phyloP scores from a whole-genome alignment of 2,888 invertebrate genomes.

The Allolobophora icterica region DNA sequence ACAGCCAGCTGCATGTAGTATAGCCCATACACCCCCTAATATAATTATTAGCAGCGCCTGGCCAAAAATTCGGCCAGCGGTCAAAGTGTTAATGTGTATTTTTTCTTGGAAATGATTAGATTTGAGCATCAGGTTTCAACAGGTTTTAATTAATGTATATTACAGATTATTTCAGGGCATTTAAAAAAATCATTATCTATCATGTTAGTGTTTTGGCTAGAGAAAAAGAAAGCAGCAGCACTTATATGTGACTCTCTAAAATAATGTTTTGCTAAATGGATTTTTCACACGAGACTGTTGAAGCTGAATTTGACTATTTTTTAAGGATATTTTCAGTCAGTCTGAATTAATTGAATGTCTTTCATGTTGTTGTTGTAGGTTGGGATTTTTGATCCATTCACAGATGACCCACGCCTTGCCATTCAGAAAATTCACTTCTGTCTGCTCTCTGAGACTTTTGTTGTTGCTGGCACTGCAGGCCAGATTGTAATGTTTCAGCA shows the following conservation, averaged over 20 bases:
- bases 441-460: conserved; percentile 83
- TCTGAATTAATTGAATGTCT: not conserved
- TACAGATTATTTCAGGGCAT: not conserved
- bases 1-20: too few relatives aligned
- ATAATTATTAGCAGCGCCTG: too few relatives aligned
- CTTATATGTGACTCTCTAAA: not conserved
- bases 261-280: not conserved
- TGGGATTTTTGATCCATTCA: conserved; percentile 94
- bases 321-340: too few relatives aligned
- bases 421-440: conserved; percentile 86
- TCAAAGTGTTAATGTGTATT: too few relatives aligned
- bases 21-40: too few relatives aligned
- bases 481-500: conserved; percentile 77
- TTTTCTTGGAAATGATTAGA: not conserved
- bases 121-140: not conserved
- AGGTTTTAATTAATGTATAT: not conserved
- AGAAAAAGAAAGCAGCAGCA: not conserved
- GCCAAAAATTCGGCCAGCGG: too few relatives aligned
- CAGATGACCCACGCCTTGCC: conserved; percentile 89
- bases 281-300: not conserved
- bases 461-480: conserved; percentile 93
- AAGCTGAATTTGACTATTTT: not conserved
- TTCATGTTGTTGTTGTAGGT: conserved; percentile 67
- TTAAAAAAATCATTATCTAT: too few relatives aligned
- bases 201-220: not conserved